Evolutionary conservation across 2,113 vertebrate species (phyloP).

Genomic region (Daphoenositta chrysoptera): DNA sequence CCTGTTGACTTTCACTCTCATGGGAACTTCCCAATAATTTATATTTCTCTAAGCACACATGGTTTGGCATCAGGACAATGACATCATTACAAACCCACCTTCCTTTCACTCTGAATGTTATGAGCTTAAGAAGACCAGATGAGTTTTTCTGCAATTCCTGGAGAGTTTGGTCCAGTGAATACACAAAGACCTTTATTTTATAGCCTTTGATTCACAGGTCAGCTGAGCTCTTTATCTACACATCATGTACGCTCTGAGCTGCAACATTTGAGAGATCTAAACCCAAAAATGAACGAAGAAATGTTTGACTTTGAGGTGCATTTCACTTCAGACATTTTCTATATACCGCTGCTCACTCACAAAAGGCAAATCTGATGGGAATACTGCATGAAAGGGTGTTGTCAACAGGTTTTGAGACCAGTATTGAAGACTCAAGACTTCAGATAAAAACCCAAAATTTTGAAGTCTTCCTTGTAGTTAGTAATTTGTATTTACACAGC

Average conservation of each 20-base stretch:
- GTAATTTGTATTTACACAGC: background rate
- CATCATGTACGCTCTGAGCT: background rate
- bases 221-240: background rate
- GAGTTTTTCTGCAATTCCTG: background rate
- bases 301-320: background rate
- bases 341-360: background rate
- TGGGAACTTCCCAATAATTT: background rate
- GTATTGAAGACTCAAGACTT: background rate
- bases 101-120: background rate
- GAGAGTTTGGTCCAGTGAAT: background rate
- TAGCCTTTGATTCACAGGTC: background rate
- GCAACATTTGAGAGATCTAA: background rate
- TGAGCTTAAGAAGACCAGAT: background rate
- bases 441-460: background rate
- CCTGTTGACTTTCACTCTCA: accelerated
- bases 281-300: background rate
- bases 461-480: background rate
- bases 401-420: background rate
- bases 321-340: background rate
- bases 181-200: background rate
- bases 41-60: background rate
- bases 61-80: background rate
- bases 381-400: background rate
- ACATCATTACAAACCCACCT: background rate
- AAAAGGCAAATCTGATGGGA: background rate